Evolutionary conservation across 2,888 invertebrate genomes (phyloP).

Genomic region (Stenotaenia linearis): DNA sequence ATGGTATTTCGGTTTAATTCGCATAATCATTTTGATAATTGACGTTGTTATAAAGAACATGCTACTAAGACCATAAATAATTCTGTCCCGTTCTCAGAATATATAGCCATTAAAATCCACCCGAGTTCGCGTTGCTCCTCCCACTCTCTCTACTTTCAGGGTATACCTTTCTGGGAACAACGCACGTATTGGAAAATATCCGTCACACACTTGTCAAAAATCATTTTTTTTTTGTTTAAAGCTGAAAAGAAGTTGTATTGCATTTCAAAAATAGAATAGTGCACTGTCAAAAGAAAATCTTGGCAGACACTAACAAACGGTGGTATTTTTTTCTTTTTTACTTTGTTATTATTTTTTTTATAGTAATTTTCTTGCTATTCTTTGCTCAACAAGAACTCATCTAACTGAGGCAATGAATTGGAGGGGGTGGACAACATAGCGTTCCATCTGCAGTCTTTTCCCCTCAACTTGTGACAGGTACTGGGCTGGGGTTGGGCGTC

Average conservation of each 20-base stretch:
- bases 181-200: background rate
- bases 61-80: conserved; percentile 5
- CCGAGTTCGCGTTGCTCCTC: conserved; percentile 11
- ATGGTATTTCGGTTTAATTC: conserved; percentile 21
- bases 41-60: conserved; percentile 21
- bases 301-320: background rate
- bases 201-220: background rate
- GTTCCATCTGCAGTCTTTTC: conserved; percentile 30
- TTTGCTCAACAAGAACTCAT: conserved; percentile 26
- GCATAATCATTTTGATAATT: conserved; percentile 20
- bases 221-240: background rate
- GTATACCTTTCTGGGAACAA: background rate
- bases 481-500: conserved; percentile 13
- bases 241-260: background rate
- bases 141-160: background rate
- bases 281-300: background rate
- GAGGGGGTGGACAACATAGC: conserved; percentile 21
- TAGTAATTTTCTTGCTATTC: conserved; percentile 10
- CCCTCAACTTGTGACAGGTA: conserved; percentile 27
- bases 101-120: conserved; percentile 22
- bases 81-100: conserved; percentile 1
- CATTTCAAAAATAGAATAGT: background rate
- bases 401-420: conserved; percentile 26
- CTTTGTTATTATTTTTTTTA: background rate
- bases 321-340: background rate